Evolutionary conservation across 2,888 invertebrate genomes (phyloP), one percentile per base, ranked within the genome.

Genomic region (Sinopyrophorus schimmeli): DNA sequence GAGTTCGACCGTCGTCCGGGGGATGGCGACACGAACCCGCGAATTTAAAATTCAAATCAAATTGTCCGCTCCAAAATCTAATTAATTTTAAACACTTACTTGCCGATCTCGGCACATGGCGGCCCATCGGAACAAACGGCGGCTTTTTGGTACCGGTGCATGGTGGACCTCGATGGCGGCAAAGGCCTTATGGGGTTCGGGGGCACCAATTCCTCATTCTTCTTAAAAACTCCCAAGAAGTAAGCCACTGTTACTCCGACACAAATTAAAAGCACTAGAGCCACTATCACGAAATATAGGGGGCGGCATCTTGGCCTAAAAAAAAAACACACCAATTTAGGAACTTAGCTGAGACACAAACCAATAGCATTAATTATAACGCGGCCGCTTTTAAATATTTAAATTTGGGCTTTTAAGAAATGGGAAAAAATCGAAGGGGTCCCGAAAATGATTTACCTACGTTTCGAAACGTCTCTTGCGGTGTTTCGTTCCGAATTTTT

Each of bases 41-140:
- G n/a, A n/a, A n/a, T n/a, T n/a, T n/a, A n/a, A n/a, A n/a, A n/a
- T n/a, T n/a, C n/a, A n/a, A n/a, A n/a, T n/a, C n/a, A n/a, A n/a
- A n/a, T n/a, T n/a, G n/a, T n/a, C n/a, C n/a, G n/a, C n/a, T n/a
- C n/a, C n/a, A n/a, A n/a, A n/a, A n/a, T n/a, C n/a, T n/a, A n/a
- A n/a, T n/a, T n/a, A n/a, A n/a, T 14, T 23, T 23, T 14, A 27
- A n/a, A 3, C 46, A 69, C 69, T 73, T 74, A 91, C 90, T 80
- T 86, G 70, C 91, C 92, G 58, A 91, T 82, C 53, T 77, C 70
- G 2, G 91, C 89, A 71, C 92, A 92, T 3, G 80, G 79, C 2
- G 78, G 77, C 3, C 84, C 84, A 67, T 92, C 92, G 0, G 89
- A 83, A 65, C 88, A 89, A 10, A 92, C 85, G 0, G 89, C 91